These are phyloP conservation scores for Zophobas atratus DNA, from an alignment of 1,140 invertebrate genomes.

Conservation along the genomic window DNA sequence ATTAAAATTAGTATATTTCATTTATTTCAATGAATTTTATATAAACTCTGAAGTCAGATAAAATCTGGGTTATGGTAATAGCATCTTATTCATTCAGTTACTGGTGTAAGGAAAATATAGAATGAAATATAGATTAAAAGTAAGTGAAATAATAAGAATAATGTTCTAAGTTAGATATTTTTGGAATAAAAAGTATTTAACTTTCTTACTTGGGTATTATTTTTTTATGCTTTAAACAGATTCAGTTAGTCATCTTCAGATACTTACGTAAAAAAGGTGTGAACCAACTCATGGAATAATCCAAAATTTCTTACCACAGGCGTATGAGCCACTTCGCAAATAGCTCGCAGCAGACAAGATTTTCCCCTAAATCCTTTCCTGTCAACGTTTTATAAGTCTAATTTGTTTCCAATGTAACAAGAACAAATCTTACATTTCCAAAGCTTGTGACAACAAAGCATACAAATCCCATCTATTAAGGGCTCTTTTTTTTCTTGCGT, in stretches of 20 bases:
- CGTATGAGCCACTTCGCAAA: conserved; percentile 80
- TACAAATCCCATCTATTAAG: conserved; percentile 77
- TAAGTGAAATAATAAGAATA: too few species aligned
- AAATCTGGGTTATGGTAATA: too few species aligned
- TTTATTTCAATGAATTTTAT: too few species aligned
- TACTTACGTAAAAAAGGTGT: conserved; percentile 79
- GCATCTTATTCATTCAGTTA: too few species aligned
- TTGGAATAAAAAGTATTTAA: neutral
- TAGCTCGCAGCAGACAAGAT: conserved; percentile 79
- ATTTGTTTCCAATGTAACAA: neutral
- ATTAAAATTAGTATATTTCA: too few species aligned
- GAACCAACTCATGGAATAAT: conserved; percentile 78
- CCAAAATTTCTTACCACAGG: conserved; percentile 76
- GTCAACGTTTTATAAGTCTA: neutral
- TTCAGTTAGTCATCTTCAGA: neutral
- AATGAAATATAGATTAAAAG: too few species aligned
- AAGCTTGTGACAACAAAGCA: conserved; percentile 73
- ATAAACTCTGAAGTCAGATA: too few species aligned
- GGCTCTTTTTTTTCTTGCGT: conserved; percentile 67
- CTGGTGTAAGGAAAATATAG: too few species aligned
- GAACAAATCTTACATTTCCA: conserved; percentile 66
- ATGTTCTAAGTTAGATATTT: too few species aligned
- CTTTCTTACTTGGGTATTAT: neutral
- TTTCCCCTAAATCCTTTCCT: conserved; percentile 68
- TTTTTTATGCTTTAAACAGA: too few species aligned